These are phyloP conservation scores for Drosophila pegasa DNA, from an alignment of 2,888 invertebrate genomes.

Conservation along the genomic window DNA sequence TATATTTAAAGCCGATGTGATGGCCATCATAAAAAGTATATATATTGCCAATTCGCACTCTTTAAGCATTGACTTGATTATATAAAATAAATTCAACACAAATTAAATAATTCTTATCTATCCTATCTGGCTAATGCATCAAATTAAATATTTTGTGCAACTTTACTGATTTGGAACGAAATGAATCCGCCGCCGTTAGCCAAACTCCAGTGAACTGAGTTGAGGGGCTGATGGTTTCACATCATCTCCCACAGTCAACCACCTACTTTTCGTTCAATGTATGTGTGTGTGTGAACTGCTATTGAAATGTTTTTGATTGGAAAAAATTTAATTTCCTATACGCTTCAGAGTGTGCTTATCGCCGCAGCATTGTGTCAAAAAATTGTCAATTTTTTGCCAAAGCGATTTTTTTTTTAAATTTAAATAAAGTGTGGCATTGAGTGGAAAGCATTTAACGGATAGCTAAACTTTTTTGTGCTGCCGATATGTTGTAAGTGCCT, in stretches of 20 bases:
- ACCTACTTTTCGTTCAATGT: slow-evolving; percentile 1
- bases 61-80: background rate
- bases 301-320: slow-evolving; percentile 83
- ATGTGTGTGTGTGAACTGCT: slow-evolving; percentile 57
- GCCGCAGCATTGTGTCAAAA: slow-evolving; percentile 67
- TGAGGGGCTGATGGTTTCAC: slow-evolving; percentile 33
- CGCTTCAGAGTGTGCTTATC: slow-evolving; percentile 77
- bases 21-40: background rate
- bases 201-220: slow-evolving; percentile 24
- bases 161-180: slow-evolving; percentile 47
- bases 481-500: slow-evolving; percentile 44
- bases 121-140: slow-evolving; percentile 11
- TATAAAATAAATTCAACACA: background rate
- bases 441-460: slow-evolving; percentile 51
- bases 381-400: slow-evolving; percentile 62
- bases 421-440: slow-evolving; percentile 57
- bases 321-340: slow-evolving; percentile 83
- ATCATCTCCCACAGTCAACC: slow-evolving; percentile 3
- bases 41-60: background rate
- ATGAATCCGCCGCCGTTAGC: slow-evolving; percentile 30
- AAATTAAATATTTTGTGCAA: slow-evolving; percentile 25
- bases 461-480: slow-evolving; percentile 73
- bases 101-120: background rate
- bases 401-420: slow-evolving; percentile 55
- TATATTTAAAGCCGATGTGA: too few relatives aligned